These are phyloP conservation scores for Selene dorsalis DNA, from an alignment of 2,797 vertebrate species.

Conservation along the genomic window DNA sequence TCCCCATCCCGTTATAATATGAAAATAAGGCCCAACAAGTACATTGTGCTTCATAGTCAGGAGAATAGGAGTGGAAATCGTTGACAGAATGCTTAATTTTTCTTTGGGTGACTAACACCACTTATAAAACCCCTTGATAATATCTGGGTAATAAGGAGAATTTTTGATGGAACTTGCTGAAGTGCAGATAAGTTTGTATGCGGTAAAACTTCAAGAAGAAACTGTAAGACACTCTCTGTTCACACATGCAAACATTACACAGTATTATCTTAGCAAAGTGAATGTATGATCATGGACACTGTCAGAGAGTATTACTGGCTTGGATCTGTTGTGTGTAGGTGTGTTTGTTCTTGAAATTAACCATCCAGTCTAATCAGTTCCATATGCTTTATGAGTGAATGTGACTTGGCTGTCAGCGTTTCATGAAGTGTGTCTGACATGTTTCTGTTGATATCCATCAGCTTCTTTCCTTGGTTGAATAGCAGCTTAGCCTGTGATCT, in stretches of 20 bases:
- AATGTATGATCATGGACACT: constrained; percentile 30
- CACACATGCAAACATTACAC: constrained; percentile 40
- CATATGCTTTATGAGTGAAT: constrained; percentile 31
- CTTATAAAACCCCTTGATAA: constrained; percentile 3
- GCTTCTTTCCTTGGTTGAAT: constrained; percentile 17
- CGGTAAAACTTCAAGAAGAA: constrained; percentile 23
- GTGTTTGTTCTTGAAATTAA: constrained; percentile 29
- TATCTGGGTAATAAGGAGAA: constrained; percentile 26
- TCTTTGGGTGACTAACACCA: constrained; percentile 21
- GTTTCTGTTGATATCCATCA: constrained; percentile 50
- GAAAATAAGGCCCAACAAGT: constrained; percentile 5
- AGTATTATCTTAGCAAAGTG: constrained; percentile 33
- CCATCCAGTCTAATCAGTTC: constrained; percentile 37
- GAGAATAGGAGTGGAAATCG: constrained; percentile 17
- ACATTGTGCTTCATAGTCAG: background rate
- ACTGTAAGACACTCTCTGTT: constrained; percentile 24
- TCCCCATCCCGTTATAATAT: background rate
- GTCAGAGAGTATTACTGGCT: constrained; percentile 19
- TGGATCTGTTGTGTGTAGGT: constrained; percentile 26
- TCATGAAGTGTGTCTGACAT: constrained; percentile 34
- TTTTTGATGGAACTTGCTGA: constrained; percentile 36
- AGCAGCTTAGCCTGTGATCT: constrained; percentile 38
- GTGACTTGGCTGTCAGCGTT: constrained; percentile 36
- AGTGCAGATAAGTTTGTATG: constrained; percentile 35
- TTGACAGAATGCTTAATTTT: constrained; percentile 18